A percentile compares a stretch with the other conserved stretches of the same genome.
phyloP scores from a whole-genome alignment of 1,140 invertebrate species.

The Acromyrmex heyeri region DNA sequence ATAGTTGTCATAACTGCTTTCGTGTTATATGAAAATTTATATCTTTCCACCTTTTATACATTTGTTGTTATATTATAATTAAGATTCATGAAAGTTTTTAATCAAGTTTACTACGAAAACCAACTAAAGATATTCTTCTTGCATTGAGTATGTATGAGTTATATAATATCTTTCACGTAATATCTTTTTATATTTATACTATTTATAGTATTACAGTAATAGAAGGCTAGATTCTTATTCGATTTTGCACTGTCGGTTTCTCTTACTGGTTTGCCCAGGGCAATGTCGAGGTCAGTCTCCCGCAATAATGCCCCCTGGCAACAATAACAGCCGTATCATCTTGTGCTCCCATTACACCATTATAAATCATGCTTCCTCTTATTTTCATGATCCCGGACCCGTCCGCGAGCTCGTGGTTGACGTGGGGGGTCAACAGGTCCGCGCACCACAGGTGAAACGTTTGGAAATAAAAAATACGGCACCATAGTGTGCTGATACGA shows the following conservation, averaged over 20 bases:
- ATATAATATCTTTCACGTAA: neutral
- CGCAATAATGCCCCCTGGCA: slow-evolving; percentile 79
- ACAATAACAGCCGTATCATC: slow-evolving; percentile 80
- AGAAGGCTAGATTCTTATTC: neutral
- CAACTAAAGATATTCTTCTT: neutral
- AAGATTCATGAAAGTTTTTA: neutral
- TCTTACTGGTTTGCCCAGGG: slow-evolving; percentile 45
- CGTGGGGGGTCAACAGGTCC: slow-evolving; percentile 79
- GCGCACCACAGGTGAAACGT: slow-evolving; percentile 68
- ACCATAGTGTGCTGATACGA: slow-evolving; percentile 13
- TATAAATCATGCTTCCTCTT: slow-evolving; percentile 82
- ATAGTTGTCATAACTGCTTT: neutral
- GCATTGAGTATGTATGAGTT: too few relatives aligned
- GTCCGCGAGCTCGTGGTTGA: slow-evolving; percentile 66
- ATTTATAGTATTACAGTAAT: neutral
- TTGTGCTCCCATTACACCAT: slow-evolving; percentile 81
- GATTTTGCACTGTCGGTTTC: slow-evolving; percentile 23
- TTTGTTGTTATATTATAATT: slow-evolving; percentile 8
- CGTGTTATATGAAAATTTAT: neutral
- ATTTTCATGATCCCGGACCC: slow-evolving; percentile 76
- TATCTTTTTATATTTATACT: neutral
- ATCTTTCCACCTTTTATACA: neutral
- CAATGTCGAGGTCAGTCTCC: slow-evolving; percentile 76
- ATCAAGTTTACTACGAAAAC: neutral
- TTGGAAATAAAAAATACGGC: slow-evolving; percentile 57